These are phyloP conservation scores for Anoncus sp. DNA, from an alignment of 2,888 invertebrate species.

Conservation along the genomic window DNA sequence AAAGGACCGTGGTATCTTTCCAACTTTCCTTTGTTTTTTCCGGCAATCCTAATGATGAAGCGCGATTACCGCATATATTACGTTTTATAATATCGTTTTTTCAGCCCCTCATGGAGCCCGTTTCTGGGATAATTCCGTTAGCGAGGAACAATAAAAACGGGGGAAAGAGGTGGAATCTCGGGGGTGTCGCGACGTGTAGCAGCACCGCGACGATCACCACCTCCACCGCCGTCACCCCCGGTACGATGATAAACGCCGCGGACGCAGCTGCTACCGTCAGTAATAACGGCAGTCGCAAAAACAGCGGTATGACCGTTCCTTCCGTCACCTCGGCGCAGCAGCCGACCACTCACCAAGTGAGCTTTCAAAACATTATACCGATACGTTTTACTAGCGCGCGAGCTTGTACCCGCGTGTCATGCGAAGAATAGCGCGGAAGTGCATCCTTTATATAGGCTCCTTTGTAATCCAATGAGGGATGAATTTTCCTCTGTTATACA, in stretches of 20 bases:
- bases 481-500: too few species aligned
- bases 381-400: constrained; percentile 15
- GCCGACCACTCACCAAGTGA: constrained; percentile 75
- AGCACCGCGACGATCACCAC: constrained; percentile 48
- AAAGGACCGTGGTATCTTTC: too few species aligned
- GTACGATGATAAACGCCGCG: constrained; percentile 46
- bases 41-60: too few species aligned
- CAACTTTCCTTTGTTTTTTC: too few species aligned
- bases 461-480: too few species aligned
- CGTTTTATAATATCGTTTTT: constrained; percentile 3
- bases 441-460: too few species aligned
- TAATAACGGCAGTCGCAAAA: constrained; percentile 48
- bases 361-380: constrained; percentile 54
- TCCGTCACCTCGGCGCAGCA: constrained; percentile 66
- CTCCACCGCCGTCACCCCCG: constrained; percentile 51
- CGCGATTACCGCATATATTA: too few species aligned
- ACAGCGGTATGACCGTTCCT: constrained; percentile 63
- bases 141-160: constrained; percentile 49
- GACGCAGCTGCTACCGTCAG: constrained; percentile 60
- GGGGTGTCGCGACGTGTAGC: constrained; percentile 35
- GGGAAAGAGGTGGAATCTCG: constrained; percentile 55
- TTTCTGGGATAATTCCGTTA: constrained; percentile 42
- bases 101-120: constrained; percentile 53
- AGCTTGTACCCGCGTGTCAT: too few species aligned
- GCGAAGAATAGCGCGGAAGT: too few species aligned